phyloP scores from a whole-genome alignment of 2,113 vertebrate genomes.

The Grallaria varia region DNA sequence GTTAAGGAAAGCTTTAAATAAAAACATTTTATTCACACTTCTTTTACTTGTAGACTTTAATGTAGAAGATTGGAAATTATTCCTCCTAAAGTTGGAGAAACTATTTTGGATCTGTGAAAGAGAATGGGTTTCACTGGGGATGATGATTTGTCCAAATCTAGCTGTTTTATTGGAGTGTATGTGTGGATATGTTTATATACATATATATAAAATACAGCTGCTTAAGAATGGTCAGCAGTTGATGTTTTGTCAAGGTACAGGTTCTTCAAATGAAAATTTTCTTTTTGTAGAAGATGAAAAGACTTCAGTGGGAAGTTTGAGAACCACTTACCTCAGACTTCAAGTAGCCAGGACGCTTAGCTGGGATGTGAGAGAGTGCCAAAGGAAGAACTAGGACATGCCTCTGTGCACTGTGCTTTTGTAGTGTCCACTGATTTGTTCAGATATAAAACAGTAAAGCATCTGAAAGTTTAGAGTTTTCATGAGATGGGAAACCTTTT shows the following conservation, averaged over 20 bases:
- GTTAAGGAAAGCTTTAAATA: conserved; percentile 17
- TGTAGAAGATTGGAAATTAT: not conserved
- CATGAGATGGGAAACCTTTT: not conserved
- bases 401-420: not conserved
- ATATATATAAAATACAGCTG: not conserved
- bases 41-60: not conserved
- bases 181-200: accelerated
- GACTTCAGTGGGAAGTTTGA: not conserved
- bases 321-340: not conserved
- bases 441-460: not conserved
- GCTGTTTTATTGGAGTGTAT: not conserved
- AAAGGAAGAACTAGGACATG: not conserved
- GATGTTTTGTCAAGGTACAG: not conserved
- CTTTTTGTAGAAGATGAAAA: not conserved
- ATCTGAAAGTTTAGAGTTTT: conserved; percentile 5
- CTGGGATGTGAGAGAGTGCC: not conserved
- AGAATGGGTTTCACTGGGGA: not conserved
- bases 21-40: not conserved
- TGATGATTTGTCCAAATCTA: not conserved
- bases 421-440: not conserved
- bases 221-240: not conserved
- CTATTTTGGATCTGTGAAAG: not conserved
- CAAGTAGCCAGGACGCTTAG: not conserved
- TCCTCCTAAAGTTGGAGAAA: not conserved
- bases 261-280: not conserved